Percentiles rank a stretch among this genome's conserved stretches.
Conservation (phyloP, 2,113 vertebrate genomes). For the Myxocyprinus asiaticus region DNA sequence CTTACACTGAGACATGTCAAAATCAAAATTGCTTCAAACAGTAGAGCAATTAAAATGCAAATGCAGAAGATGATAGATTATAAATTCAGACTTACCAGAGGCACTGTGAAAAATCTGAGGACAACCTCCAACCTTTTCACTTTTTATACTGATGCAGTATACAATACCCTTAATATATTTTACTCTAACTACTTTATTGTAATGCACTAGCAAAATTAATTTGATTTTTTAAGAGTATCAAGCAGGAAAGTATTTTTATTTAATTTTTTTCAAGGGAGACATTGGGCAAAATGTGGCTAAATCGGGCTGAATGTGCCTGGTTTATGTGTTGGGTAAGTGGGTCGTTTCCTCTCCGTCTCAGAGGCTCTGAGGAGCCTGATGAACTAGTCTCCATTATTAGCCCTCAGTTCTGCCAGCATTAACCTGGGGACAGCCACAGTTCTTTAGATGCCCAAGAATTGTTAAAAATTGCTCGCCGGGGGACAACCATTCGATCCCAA, state of each 20-base stretch:
- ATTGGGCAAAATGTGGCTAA: too few relatives aligned
- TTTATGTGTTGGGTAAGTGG: slow-evolving; percentile 56
- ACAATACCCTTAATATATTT: too few relatives aligned
- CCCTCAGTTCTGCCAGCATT: slow-evolving; percentile 31
- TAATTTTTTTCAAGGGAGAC: slow-evolving; percentile 40
- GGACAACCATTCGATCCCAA: slow-evolving; percentile 27
- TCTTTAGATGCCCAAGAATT: slow-evolving; percentile 38
- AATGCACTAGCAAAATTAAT: too few relatives aligned
- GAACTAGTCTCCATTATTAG: slow-evolving; percentile 60
- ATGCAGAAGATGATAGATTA: slow-evolving; percentile 69
- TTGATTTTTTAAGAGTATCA: background rate
- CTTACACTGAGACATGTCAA: slow-evolving; percentile 74
- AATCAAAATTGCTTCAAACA: slow-evolving; percentile 78
- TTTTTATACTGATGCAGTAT: background rate
- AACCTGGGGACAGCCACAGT: slow-evolving; percentile 22
- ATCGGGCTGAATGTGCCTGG: slow-evolving; percentile 50
- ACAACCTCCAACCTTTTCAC: background rate
- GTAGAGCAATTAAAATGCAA: slow-evolving; percentile 82
- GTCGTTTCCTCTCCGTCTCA: slow-evolving; percentile 68
- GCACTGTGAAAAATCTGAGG: slow-evolving; percentile 30
- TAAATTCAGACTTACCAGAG: slow-evolving; percentile 64
- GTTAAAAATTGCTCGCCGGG: slow-evolving; percentile 41
- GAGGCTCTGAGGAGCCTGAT: slow-evolving; percentile 73
- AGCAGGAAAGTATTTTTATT: background rate
- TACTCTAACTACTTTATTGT: slow-evolving; percentile 7